Conservation (phyloP, 2,113 vertebrate species). For the Dasypus novemcinctus region DNA sequence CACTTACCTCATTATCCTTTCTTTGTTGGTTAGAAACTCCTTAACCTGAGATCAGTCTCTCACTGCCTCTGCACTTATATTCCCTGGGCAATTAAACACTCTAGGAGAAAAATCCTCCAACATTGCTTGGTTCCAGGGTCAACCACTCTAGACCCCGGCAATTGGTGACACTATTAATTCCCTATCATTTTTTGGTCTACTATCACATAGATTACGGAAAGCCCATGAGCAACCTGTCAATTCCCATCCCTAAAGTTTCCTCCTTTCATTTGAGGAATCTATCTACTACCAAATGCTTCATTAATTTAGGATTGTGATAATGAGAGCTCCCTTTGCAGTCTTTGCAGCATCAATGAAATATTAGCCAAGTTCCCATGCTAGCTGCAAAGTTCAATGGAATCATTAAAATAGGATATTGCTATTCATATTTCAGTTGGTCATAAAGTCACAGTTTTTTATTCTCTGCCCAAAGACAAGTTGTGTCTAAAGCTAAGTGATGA, state of each 20-base stretch:
- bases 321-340: background rate
- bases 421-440: conserved; percentile 12
- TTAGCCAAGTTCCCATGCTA: background rate
- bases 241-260: background rate
- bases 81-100: background rate
- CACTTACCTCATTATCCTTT: background rate
- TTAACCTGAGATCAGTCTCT: background rate
- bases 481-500: background rate
- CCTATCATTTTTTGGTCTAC: background rate
- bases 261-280: background rate
- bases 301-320: background rate
- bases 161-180: background rate
- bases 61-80: background rate
- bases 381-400: background rate
- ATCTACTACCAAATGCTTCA: background rate
- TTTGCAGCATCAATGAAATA: background rate
- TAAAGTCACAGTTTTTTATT: background rate
- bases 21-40: background rate
- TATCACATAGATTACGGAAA: background rate
- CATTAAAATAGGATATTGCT: background rate
- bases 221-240: background rate
- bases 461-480: background rate
- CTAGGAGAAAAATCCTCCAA: background rate
- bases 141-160: background rate
- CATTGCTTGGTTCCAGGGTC: background rate